Evolutionary conservation across 2,888 invertebrate species (phyloP).

Genomic region (Suillia variegata): DNA sequence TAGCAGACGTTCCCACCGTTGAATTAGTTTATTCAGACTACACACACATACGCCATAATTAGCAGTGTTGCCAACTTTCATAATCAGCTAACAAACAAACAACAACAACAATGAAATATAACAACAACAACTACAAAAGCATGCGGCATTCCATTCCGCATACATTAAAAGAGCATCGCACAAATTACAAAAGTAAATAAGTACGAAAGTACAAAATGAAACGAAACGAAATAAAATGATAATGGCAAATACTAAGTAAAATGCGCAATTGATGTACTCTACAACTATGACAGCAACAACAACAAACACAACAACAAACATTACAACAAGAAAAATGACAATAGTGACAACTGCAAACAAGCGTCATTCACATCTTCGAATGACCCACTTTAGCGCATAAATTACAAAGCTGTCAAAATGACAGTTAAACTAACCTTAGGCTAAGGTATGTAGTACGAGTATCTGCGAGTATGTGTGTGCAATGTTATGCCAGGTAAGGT

Average conservation of each 20-base stretch:
- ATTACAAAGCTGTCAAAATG: conserved; percentile 29
- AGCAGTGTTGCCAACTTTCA: neutral
- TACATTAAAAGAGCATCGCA: too few species aligned
- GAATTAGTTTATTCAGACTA: too few species aligned
- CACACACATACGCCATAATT: neutral
- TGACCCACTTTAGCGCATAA: conserved; percentile 7
- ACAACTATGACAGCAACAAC: neutral
- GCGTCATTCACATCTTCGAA: neutral
- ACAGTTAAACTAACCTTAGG: conserved; percentile 43
- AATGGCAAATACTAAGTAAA: conserved; percentile 19
- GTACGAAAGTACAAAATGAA: neutral
- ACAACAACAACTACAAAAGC: neutral
- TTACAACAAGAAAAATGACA: neutral
- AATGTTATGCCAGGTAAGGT: too few species aligned
- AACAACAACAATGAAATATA: conserved; percentile 7
- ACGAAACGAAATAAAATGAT: neutral
- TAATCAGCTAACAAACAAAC: neutral
- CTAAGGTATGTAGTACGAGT: too few species aligned
- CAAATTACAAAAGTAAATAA: neutral
- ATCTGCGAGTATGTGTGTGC: too few species aligned
- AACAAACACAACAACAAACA: neutral
- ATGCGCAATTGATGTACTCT: conserved; percentile 16
- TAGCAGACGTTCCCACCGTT: too few species aligned
- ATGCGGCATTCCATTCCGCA: neutral
- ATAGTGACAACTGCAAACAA: neutral